These are phyloP conservation scores for Phaonia tiefii DNA, from an alignment of 2,888 invertebrate species.

Conservation along the genomic window DNA sequence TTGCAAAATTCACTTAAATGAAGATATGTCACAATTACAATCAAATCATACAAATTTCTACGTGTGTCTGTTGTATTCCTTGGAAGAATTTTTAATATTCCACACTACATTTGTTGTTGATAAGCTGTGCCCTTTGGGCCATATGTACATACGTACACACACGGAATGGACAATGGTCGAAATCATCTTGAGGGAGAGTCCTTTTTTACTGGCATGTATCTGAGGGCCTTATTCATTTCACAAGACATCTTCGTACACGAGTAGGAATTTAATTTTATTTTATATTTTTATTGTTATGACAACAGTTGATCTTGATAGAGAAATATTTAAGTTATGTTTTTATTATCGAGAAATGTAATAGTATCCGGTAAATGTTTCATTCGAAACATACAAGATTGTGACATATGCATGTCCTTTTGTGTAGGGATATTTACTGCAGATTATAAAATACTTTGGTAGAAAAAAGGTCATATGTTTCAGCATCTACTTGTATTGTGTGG, in stretches of 20 bases:
- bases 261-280: slow-evolving; percentile 15
- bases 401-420: slow-evolving; percentile 11
- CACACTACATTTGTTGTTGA: slow-evolving; percentile 53
- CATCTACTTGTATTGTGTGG: no score
- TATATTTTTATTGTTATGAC: slow-evolving; percentile 36
- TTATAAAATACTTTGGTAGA: no score
- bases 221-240: slow-evolving; percentile 43
- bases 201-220: slow-evolving; percentile 36
- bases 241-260: slow-evolving; percentile 36
- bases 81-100: slow-evolving; percentile 50
- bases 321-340: slow-evolving; percentile 50
- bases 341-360: slow-evolving; percentile 12
- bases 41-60: slow-evolving; percentile 51
- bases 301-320: slow-evolving; percentile 57
- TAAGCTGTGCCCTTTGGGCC: slow-evolving; percentile 56
- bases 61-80: not conserved
- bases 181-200: slow-evolving; percentile 14
- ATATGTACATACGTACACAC: slow-evolving; percentile 12
- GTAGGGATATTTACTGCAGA: no score
- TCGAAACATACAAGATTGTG: slow-evolving; percentile 39
- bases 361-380: slow-evolving; percentile 34
- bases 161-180: slow-evolving; percentile 38
- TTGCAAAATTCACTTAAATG: slow-evolving; percentile 51
- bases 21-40: slow-evolving; percentile 63
- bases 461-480: no score